Conservation (phyloP, 2,888 invertebrate genomes). For the Halictus quadricinctus region DNA sequence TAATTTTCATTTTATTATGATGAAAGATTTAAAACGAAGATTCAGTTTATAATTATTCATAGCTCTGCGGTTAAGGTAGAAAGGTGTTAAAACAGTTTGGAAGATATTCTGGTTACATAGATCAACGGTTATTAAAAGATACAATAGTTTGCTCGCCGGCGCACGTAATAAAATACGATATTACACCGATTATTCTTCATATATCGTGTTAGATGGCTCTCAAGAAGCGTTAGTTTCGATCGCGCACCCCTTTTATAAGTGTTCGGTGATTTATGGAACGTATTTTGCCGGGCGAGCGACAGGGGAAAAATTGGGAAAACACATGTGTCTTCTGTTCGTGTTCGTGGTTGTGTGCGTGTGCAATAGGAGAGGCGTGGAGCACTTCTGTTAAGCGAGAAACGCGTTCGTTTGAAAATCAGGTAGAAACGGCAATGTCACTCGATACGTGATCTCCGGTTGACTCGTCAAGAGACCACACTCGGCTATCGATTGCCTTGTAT, state of each 20-base stretch:
- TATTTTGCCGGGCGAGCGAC: constrained; percentile 3
- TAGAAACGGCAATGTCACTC: constrained; percentile 9
- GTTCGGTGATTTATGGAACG: constrained; percentile 8
- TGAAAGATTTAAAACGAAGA: not conserved
- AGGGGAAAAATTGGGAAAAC: constrained; percentile 11
- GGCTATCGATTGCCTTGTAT: constrained; percentile 49
- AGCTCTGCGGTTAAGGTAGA: not conserved
- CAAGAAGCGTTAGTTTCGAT: constrained; percentile 25
- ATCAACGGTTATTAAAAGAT: not conserved
- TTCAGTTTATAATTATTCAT: not conserved
- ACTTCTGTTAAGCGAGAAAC: not conserved
- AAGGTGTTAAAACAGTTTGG: not conserved
- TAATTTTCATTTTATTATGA: too few species aligned
- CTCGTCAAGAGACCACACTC: constrained; percentile 17
- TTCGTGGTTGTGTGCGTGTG: not conserved
- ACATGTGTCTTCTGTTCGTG: not conserved
- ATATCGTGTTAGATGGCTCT: constrained; percentile 12
- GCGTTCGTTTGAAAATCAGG: constrained; percentile 21
- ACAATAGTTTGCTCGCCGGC: not conserved
- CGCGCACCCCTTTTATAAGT: constrained; percentile 16
- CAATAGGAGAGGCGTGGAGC: not conserved
- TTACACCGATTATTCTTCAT: constrained; percentile 7
- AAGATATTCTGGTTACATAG: not conserved
- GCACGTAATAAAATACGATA: not conserved
- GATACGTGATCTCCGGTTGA: constrained; percentile 29